Base-by-base conservation (phyloP, 2,797 vertebrate species). In the Anas flavirostris region DNA sequence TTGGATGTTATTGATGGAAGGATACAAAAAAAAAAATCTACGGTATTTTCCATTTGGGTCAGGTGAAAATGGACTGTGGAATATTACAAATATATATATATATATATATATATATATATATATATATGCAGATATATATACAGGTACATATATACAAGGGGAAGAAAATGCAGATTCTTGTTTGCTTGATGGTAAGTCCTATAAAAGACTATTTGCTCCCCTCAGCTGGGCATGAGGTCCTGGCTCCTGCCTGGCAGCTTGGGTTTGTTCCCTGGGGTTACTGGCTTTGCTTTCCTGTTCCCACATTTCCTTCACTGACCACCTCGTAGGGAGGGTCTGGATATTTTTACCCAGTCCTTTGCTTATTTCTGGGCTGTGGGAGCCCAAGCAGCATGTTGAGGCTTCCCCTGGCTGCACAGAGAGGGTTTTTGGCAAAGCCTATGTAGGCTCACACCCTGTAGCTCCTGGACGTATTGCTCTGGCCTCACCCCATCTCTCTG, bases 391-490 rank as follows among this genome's bases (percentile, higher is more conserved):
- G 12, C 11, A n/a, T 1, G 5, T 23, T 55, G 44, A 66, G 53
- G 46, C 8, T 22, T 52, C 4, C 37, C 46, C n/a, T 66, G 44
- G 5, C n/a, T 37, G 43, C 63, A 53, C 12, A 52, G 37, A 59
- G 15, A 10, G 37, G 37, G 8, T 8, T 48, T 68, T 81, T 59
- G 76, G n/a, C 7, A 78, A 23, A 60, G 3, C 7, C 10, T 14
- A 2, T 0, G 7, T 6, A 64, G 59, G n/a, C 59, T 5, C 6
- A 85, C 9, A 7, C 0, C 3, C 17, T 21, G 15, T 58, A 64
- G 26, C 19, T 58, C 31, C 33, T 52, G 56, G 35, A 31, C 12
- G 2, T 26, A 23, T 12, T 48, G 23, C 21, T 74, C 58, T 79
- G 52, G n/a, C 64, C 23, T 67, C 39, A 17, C 6, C 15, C 35